Evolutionary conservation across 2,888 invertebrate genomes (phyloP).

Genomic region (Epistrophe eligans): DNA sequence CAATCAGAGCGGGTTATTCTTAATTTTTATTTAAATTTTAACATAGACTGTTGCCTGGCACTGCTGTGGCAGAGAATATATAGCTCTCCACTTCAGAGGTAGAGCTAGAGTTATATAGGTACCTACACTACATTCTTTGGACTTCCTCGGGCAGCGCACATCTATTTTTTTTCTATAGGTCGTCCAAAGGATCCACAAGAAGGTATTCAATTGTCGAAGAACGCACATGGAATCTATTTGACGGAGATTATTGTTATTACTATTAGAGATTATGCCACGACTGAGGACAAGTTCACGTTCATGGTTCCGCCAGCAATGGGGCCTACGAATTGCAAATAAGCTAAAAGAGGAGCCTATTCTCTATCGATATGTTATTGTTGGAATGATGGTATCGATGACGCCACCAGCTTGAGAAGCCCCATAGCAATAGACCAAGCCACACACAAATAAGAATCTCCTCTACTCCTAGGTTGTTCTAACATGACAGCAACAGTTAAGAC

Average conservation of each 20-base stretch:
- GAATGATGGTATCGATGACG: constrained; percentile 73
- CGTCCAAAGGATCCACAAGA: constrained; percentile 1
- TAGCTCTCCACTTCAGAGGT: not conserved
- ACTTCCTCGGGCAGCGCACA: constrained; percentile 10
- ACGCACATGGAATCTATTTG: constrained; percentile 70
- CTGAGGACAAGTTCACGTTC: constrained; percentile 72
- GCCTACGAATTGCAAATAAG: constrained; percentile 67
- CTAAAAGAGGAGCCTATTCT: constrained; percentile 41
- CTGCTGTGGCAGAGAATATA: not conserved
- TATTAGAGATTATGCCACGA: constrained; percentile 75
- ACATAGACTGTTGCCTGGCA: constrained; percentile 14
- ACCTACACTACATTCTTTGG: constrained; percentile 46
- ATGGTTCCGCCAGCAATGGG: constrained; percentile 25
- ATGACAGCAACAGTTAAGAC: constrained; percentile 70
- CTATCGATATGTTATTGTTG: constrained; percentile 38
- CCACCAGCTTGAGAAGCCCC: constrained; percentile 45
- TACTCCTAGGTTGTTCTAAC: constrained; percentile 58
- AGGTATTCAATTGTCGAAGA: constrained; percentile 64
- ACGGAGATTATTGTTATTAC: constrained; percentile 75
- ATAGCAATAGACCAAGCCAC: constrained; percentile 27
- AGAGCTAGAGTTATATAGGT: constrained; percentile 17
- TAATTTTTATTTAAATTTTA: constrained; percentile 74
- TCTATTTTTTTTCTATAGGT: not conserved
- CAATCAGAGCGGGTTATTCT: constrained; percentile 73
- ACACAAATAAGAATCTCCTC: not conserved